phyloP scores from a whole-genome alignment of 2,113 vertebrate species.

The Uria aalge region DNA sequence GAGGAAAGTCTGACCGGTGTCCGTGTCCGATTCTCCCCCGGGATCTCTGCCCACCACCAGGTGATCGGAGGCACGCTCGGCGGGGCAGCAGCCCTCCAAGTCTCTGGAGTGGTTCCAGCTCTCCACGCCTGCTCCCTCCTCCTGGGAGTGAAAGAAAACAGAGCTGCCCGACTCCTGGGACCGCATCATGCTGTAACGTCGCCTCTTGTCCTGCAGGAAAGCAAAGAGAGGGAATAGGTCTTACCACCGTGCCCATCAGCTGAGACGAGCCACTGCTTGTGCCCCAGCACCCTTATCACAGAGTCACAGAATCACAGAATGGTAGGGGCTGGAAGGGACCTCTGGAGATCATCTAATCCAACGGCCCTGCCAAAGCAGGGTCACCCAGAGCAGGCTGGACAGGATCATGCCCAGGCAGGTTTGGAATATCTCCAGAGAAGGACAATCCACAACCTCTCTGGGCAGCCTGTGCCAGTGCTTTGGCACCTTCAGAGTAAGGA shows the following conservation, averaged over 20 bases:
- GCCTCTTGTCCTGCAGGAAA: slow-evolving; percentile 83
- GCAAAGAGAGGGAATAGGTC: background rate
- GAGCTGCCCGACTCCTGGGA: slow-evolving; percentile 90
- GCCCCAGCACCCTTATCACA: background rate
- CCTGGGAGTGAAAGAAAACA: slow-evolving; percentile 92
- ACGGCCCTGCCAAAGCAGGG: background rate
- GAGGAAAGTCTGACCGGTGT: slow-evolving; percentile 37
- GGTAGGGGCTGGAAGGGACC: background rate
- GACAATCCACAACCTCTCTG: background rate
- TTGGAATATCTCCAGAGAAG: background rate
- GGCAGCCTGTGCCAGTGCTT: background rate
- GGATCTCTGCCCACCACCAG: slow-evolving; percentile 62
- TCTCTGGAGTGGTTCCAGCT: slow-evolving; percentile 66
- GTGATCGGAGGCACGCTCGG: slow-evolving; percentile 52
- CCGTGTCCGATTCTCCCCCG: background rate
- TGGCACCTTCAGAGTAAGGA: background rate
- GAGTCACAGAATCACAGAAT: background rate
- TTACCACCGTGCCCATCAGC: fast-evolving
- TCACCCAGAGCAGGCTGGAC: background rate
- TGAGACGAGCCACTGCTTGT: background rate
- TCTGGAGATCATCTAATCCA: background rate
- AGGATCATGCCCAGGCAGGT: background rate
- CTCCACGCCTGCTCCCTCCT: slow-evolving; percentile 74
- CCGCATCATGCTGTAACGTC: slow-evolving; percentile 84
- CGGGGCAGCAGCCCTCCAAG: background rate